phyloP scores from a whole-genome alignment of 2,888 invertebrate species.

The Ormyrus thymus region DNA sequence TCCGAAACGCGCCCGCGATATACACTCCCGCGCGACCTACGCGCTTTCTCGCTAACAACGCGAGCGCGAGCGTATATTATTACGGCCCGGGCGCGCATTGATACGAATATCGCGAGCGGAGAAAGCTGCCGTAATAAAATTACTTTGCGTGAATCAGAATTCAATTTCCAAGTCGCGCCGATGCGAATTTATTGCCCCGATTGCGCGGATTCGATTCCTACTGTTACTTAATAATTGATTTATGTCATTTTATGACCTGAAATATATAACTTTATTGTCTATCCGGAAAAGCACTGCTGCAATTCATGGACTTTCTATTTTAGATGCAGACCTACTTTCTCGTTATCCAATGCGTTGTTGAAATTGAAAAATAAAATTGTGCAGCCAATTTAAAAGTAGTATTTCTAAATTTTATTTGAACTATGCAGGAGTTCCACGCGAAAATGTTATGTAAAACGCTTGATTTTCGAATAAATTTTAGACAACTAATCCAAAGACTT shows the following conservation, averaged over 20 bases:
- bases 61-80: neutral
- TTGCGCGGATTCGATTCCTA: slow-evolving; percentile 7
- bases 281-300: too few relatives aligned
- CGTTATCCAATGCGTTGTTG: too few relatives aligned
- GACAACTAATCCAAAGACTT: too few relatives aligned
- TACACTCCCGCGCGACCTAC: neutral
- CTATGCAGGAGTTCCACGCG: too few relatives aligned
- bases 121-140: slow-evolving; percentile 34
- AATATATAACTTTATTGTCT: slow-evolving; percentile 5
- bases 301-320: too few relatives aligned
- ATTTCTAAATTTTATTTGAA: too few relatives aligned
- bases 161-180: slow-evolving; percentile 26
- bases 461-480: too few relatives aligned
- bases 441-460: too few relatives aligned
- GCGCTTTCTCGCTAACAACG: slow-evolving; percentile 7
- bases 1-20: slow-evolving; percentile 3
- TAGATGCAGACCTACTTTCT: too few relatives aligned
- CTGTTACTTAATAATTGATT: slow-evolving; percentile 29
- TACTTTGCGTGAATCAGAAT: slow-evolving; percentile 33
- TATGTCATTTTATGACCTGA: neutral
- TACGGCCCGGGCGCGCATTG: neutral
- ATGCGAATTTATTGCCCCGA: slow-evolving; percentile 22
- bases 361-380: too few relatives aligned
- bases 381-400: too few relatives aligned
- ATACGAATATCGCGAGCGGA: slow-evolving; percentile 30